Conservation (phyloP, 2,797 vertebrate genomes). For the Cirrhinus molitorella region DNA sequence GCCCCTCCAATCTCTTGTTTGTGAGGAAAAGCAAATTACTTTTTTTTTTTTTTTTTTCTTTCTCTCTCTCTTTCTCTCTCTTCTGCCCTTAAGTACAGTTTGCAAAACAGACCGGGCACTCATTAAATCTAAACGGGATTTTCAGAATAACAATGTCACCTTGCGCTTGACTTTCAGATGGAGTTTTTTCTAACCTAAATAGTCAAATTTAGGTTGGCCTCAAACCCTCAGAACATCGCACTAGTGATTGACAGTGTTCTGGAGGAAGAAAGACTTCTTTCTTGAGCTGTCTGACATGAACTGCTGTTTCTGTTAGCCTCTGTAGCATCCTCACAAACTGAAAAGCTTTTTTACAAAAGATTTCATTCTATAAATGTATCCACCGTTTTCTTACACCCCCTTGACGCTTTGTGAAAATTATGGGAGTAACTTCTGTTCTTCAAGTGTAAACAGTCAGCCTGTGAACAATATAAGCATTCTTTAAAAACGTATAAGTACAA, state of each 20-base stretch:
- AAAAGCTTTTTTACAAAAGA: not conserved
- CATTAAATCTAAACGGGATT: slow-evolving; percentile 48
- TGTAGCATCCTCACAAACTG: slow-evolving; percentile 11
- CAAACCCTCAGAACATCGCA: slow-evolving; percentile 50
- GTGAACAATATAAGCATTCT: not conserved
- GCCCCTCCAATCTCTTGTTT: slow-evolving; percentile 50
- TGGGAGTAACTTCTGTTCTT: not conserved
- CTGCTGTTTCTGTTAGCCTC: slow-evolving; percentile 29
- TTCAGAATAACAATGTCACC: slow-evolving; percentile 58
- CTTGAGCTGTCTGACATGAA: slow-evolving; percentile 14
- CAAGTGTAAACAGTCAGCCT: not conserved
- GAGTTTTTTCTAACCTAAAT: slow-evolving; percentile 62
- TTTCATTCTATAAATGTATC: not conserved
- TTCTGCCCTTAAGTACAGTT: slow-evolving; percentile 47
- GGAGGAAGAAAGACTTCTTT: not conserved
- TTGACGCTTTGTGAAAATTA: not conserved
- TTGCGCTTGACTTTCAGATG: slow-evolving; percentile 61
- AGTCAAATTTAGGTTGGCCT: slow-evolving; percentile 57
- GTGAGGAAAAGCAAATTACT: slow-evolving; percentile 49
- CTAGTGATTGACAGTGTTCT: slow-evolving; percentile 51
- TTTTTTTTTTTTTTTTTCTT: not conserved
- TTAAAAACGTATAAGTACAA: not conserved
- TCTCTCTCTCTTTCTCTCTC: slow-evolving; percentile 10
- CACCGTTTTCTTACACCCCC: not conserved
- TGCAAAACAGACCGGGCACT: slow-evolving; percentile 55